These are phyloP conservation scores for Meloidogyne exigua DNA, from an alignment of 1,140 invertebrate species.

Conservation along the genomic window DNA sequence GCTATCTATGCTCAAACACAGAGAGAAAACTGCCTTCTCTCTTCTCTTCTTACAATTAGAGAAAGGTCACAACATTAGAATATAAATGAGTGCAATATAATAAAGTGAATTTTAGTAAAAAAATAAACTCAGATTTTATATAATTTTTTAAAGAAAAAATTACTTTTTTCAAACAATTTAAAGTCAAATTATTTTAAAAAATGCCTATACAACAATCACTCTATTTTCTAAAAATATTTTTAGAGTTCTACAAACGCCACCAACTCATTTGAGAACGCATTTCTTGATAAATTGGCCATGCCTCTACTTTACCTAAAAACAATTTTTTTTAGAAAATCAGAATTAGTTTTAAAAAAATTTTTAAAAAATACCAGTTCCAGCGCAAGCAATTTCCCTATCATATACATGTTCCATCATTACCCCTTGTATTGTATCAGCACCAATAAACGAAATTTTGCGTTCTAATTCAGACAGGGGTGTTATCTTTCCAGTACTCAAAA, in stretches of 20 bases:
- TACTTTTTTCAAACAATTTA: too few species aligned
- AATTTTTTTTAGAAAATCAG: too few species aligned
- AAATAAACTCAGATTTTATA: too few species aligned
- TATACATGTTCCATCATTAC: slow-evolving; percentile 48
- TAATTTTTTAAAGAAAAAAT: too few species aligned
- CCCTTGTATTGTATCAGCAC: slow-evolving; percentile 37
- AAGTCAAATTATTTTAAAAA: neutral
- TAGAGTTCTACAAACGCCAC: slow-evolving; percentile 39
- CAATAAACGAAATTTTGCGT: slow-evolving; percentile 34
- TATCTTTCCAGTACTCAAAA: slow-evolving; percentile 39
- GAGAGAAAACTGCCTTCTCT: too few species aligned
- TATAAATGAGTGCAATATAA: too few species aligned
- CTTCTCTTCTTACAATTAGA: too few species aligned
- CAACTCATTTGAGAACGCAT: slow-evolving; percentile 41
- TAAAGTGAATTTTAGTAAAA: too few species aligned
- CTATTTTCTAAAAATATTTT: neutral
- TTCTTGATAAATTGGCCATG: slow-evolving; percentile 27
- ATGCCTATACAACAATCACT: neutral
- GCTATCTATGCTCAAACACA: too few species aligned
- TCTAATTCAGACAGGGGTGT: slow-evolving; percentile 37
- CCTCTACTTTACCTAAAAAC: slow-evolving; percentile 33
- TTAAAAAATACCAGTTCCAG: slow-evolving; percentile 32
- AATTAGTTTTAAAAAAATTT: neutral
- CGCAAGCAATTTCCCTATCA: slow-evolving; percentile 46
- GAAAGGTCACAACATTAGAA: too few species aligned